Evolutionary conservation across 2,113 vertebrate species (phyloP).

Genomic region (Megaceryle torquata): DNA sequence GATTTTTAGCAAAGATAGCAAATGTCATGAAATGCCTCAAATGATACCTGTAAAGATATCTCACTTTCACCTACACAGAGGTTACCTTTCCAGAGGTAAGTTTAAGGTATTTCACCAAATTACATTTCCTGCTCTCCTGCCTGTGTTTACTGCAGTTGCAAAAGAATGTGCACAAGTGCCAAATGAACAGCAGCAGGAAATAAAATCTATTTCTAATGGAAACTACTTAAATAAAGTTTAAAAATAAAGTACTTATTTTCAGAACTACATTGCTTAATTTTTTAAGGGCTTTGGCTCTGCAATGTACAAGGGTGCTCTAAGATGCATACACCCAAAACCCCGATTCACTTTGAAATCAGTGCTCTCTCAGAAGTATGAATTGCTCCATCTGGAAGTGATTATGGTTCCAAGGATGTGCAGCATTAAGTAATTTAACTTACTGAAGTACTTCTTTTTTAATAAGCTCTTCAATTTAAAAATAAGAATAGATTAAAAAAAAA

Average conservation of each 20-base stretch:
- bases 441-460: constrained; percentile 65
- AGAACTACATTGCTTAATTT: constrained; percentile 62
- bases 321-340: constrained; percentile 53
- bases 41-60: background rate
- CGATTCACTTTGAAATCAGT: constrained; percentile 68
- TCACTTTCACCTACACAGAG: background rate
- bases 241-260: constrained; percentile 63
- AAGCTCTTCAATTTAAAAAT: constrained; percentile 70
- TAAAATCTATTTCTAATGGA: constrained; percentile 41
- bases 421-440: constrained; percentile 69
- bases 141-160: background rate
- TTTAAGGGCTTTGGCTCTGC: constrained; percentile 57
- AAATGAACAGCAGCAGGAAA: constrained; percentile 38
- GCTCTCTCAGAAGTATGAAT: constrained; percentile 66
- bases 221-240: constrained; percentile 57
- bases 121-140: background rate
- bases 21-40: background rate
- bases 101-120: background rate
- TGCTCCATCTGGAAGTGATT: constrained; percentile 72
- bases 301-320: constrained; percentile 58
- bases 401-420: constrained; percentile 62
- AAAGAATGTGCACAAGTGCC: background rate
- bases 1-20: background rate
- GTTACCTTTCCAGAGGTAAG: background rate
- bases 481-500: constrained; percentile 47